These are phyloP conservation scores for Alosa sapidissima DNA, from an alignment of 2,797 vertebrate genomes.

Conservation along the genomic window DNA sequence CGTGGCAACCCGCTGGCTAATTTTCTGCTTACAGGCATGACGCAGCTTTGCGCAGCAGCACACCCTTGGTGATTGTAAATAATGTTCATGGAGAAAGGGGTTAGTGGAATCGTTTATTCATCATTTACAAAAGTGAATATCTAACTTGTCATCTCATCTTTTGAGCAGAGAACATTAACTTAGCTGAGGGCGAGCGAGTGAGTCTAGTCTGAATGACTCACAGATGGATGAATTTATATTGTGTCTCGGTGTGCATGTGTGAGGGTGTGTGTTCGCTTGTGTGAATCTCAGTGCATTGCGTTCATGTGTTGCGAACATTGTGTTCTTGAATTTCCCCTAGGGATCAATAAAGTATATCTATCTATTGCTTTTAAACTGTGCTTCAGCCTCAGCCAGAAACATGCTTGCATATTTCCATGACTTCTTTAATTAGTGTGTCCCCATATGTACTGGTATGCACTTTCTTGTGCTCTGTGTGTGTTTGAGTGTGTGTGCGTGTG, in stretches of 20 bases:
- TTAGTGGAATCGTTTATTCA: not conserved
- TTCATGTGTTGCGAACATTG: too few species aligned
- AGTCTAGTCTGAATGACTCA: not conserved
- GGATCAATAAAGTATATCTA: too few species aligned
- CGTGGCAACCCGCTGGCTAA: constrained; percentile 9
- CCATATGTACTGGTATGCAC: too few species aligned
- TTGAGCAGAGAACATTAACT: not conserved
- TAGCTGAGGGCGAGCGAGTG: not conserved
- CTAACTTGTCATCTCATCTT: constrained; percentile 13
- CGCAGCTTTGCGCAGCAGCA: not conserved
- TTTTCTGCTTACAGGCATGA: constrained; percentile 4
- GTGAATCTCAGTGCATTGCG: not conserved
- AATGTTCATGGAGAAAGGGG: constrained; percentile 4
- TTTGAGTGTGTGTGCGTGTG: constrained; percentile 2
- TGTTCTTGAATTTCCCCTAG: too few species aligned
- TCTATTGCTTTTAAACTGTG: too few species aligned
- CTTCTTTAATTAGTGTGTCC: too few species aligned
- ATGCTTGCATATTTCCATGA: too few species aligned
- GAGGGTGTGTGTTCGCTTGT: not conserved
- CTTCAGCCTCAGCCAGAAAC: too few species aligned
- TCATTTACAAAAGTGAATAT: not conserved
- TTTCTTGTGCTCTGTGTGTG: too few species aligned
- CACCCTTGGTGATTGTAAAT: not conserved
- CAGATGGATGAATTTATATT: not conserved
- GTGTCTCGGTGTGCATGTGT: not conserved